Percentiles rank a stretch among this genome's conserved stretches.
These are phyloP conservation scores for Tetranychus urticae DNA, from an alignment of 1,140 invertebrate genomes.

Conservation along the genomic window DNA sequence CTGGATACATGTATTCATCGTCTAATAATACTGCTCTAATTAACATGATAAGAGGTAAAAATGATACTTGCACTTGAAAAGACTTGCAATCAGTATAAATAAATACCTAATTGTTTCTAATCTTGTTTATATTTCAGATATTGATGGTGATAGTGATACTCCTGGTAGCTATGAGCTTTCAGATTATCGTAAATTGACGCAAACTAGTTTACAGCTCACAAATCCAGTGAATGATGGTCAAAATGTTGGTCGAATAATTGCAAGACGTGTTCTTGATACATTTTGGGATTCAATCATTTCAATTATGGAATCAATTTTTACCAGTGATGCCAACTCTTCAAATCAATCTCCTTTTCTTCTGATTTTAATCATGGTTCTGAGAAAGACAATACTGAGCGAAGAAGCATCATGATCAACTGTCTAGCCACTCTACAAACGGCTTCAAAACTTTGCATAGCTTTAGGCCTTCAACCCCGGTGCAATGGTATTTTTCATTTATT, in stretches of 20 bases:
- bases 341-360: background rate
- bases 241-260: background rate
- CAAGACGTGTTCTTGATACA: background rate
- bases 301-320: background rate
- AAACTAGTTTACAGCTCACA: background rate
- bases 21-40: constrained; percentile 37
- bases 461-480: constrained; percentile 56
- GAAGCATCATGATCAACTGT: constrained; percentile 23
- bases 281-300: background rate
- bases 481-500: constrained; percentile 52
- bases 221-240: background rate
- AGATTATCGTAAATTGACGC: constrained; percentile 32
- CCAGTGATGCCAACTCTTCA: background rate
- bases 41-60: constrained; percentile 34
- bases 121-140: constrained; percentile 28
- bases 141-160: constrained; percentile 44
- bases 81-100: too few species aligned
- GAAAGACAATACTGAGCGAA: background rate
- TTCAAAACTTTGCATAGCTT: constrained; percentile 28
- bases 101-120: too few species aligned
- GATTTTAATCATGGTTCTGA: background rate
- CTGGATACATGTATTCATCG: constrained; percentile 29
- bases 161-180: constrained; percentile 46
- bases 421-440: constrained; percentile 61
- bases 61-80: too few species aligned